phyloP scores from a whole-genome alignment of 2,113 vertebrate species.

The Cyanocitta stelleri region DNA sequence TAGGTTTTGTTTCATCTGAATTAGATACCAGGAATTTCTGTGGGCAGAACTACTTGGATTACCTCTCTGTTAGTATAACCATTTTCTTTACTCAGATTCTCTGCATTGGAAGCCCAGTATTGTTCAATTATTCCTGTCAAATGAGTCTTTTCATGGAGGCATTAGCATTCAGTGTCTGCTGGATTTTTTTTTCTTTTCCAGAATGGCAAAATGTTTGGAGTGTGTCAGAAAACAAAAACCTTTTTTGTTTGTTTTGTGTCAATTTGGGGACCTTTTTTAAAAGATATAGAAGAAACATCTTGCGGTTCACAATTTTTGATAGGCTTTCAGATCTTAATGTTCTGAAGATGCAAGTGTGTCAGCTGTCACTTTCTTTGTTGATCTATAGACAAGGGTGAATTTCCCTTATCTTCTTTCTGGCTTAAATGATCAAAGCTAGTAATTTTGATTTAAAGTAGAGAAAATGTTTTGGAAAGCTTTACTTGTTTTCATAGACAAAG shows the following conservation, averaged over 20 bases:
- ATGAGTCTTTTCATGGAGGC: neutral
- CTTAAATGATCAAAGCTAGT: neutral
- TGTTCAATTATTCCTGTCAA: neutral
- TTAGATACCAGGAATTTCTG: neutral
- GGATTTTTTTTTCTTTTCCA: neutral
- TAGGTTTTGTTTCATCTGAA: neutral
- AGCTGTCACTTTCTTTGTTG: neutral
- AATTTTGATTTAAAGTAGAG: neutral
- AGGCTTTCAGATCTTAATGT: neutral
- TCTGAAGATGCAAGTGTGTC: neutral
- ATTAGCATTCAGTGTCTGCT: neutral
- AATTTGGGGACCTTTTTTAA: neutral
- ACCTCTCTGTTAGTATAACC: neutral
- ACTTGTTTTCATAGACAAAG: neutral
- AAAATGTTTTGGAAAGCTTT: neutral
- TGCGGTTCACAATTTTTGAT: neutral
- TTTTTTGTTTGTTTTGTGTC: neutral
- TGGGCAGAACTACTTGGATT: neutral
- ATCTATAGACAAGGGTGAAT: neutral
- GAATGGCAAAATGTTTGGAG: neutral
- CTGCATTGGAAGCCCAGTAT: neutral
- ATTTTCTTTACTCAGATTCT: neutral
- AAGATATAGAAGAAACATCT: neutral
- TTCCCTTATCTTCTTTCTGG: neutral
- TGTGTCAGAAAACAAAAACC: neutral